These are phyloP conservation scores for Tipula unca DNA, from an alignment of 2,888 invertebrate genomes.

Conservation along the genomic window DNA sequence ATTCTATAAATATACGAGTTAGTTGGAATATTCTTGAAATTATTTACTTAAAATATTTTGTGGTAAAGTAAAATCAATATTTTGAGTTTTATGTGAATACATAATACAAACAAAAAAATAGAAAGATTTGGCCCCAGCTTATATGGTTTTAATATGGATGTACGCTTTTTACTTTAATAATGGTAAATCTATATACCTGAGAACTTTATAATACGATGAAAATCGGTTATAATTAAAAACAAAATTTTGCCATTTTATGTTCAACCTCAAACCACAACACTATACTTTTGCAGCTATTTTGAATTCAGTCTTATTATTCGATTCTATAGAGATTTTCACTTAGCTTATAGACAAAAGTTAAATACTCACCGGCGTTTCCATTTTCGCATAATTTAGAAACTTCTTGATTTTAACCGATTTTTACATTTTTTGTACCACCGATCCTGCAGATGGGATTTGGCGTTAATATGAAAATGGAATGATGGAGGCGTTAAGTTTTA, in stretches of 20 bases:
- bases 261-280: too few species aligned
- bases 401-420: too few species aligned
- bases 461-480: too few species aligned
- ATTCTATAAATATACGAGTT: neutral
- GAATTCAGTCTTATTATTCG: too few species aligned
- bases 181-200: neutral
- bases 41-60: neutral
- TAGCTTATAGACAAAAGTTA: too few species aligned
- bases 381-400: too few species aligned
- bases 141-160: neutral
- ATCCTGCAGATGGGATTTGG: too few species aligned
- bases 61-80: neutral
- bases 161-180: neutral
- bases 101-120: neutral
- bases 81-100: neutral
- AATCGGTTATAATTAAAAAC: neutral
- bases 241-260: neutral
- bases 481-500: too few species aligned
- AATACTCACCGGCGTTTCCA: too few species aligned
- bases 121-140: neutral
- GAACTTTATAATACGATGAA: neutral
- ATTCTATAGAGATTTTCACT: too few species aligned
- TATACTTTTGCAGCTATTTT: too few species aligned
- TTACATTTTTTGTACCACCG: too few species aligned
- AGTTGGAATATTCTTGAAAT: neutral